phyloP scores from a whole-genome alignment of 1,140 invertebrate species.

The Agraylea sexmaculata region DNA sequence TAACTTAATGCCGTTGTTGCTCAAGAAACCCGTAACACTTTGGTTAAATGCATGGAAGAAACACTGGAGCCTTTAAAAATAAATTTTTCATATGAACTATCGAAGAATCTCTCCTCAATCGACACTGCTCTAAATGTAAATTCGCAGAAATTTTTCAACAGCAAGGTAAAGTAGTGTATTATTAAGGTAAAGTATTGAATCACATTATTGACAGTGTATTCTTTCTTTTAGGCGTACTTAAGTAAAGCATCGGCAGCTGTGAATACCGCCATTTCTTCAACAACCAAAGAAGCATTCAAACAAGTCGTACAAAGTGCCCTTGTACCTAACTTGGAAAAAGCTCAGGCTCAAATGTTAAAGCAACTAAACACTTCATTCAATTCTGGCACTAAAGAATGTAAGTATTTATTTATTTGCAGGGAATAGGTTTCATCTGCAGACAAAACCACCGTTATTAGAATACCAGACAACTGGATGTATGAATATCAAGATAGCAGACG shows the following conservation, averaged over 20 bases:
- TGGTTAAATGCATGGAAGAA: conserved; percentile 42
- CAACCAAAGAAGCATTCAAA: conserved; percentile 57
- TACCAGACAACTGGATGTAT: too few species aligned
- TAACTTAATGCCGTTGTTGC: conserved; percentile 34
- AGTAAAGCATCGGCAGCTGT: too few species aligned
- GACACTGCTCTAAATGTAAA: conserved; percentile 68
- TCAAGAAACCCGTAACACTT: conserved; percentile 27
- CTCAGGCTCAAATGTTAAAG: conserved; percentile 71
- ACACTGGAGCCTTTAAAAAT: conserved; percentile 54
- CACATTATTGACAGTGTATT: not conserved
- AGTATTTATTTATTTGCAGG: conserved; percentile 37
- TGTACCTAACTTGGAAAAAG: conserved; percentile 74
- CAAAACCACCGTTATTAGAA: too few species aligned
- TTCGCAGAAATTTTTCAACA: conserved; percentile 62
- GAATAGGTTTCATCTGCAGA: too few species aligned
- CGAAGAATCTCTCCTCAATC: conserved; percentile 54
- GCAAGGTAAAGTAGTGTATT: conserved; percentile 40
- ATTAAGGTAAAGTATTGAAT: not conserved
- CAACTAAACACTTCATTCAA: conserved; percentile 81
- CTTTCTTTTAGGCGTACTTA: too few species aligned
- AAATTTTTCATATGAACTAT: conserved; percentile 56
- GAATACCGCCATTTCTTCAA: conserved; percentile 49
- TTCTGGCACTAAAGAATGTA: conserved; percentile 80
- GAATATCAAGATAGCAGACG: too few species aligned
- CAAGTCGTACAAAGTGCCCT: conserved; percentile 61